A percentile compares a stretch with the other conserved stretches of the same genome.
Conservation (phyloP, 2,113 vertebrate genomes). For the Sinocyclocheilus maitianheensis region DNA sequence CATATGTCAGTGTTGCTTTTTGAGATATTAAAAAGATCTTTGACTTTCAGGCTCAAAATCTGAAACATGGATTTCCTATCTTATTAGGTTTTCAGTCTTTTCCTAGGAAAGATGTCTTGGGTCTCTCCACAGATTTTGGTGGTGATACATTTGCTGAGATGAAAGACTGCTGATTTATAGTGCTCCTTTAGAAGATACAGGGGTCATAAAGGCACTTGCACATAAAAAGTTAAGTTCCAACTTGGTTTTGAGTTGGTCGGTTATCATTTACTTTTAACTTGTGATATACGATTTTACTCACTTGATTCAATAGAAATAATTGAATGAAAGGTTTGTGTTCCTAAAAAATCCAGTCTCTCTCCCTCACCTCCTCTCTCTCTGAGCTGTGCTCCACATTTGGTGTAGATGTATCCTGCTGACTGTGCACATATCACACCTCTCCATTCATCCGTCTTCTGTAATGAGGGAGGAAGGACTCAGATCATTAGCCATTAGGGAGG, state of each 20-base stretch:
- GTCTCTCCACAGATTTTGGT: not conserved
- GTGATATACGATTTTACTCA: constrained; percentile 3
- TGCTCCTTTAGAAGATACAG: not conserved
- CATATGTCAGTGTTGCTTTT: not conserved
- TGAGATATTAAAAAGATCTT: not conserved
- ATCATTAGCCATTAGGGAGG: constrained; percentile 59
- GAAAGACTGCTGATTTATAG: not conserved
- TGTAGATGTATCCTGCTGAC: constrained; percentile 52
- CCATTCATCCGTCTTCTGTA: constrained; percentile 53
- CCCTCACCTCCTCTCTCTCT: constrained; percentile 14
- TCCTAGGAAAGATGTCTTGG: not conserved
- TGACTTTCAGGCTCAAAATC: not conserved
- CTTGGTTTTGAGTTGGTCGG: not conserved
- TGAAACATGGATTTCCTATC: not conserved
- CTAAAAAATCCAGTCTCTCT: not conserved
- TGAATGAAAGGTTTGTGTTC: constrained; percentile 7
- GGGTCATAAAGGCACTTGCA: not conserved
- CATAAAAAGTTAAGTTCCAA: not conserved
- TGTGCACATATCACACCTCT: constrained; percentile 51
- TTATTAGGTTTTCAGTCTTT: not conserved
- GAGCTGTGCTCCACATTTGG: constrained; percentile 34
- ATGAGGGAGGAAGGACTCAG: constrained; percentile 54
- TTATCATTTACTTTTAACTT: constrained; percentile 13
- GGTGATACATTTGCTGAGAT: not conserved
- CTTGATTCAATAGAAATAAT: constrained; percentile 30